phyloP scores from a whole-genome alignment of 64 coral and sea anemone genomes.

The Acropora yongei region DNA sequence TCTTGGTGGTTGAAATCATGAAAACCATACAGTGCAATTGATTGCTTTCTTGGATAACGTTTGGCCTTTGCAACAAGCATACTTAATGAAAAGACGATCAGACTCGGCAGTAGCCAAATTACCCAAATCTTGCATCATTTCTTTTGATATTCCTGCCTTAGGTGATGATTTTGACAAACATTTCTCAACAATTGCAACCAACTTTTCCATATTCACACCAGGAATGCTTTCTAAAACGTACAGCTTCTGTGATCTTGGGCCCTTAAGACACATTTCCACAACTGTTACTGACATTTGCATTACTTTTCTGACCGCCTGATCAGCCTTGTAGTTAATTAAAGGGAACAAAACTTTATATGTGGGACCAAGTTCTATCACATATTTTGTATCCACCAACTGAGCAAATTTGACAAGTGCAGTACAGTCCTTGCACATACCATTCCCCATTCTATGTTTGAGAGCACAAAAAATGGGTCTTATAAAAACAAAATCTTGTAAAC shows the following conservation, averaged over 20 bases:
- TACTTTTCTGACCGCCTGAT: conserved; percentile 30
- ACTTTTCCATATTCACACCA: conserved; percentile 24
- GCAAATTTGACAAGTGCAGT: conserved; percentile 38
- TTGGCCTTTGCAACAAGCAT: conserved; percentile 61
- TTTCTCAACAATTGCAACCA: conserved; percentile 36
- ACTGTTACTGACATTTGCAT: conserved; percentile 39
- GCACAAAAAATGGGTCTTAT: conserved; percentile 26
- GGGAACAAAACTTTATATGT: conserved; percentile 35
- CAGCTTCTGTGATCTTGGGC: conserved; percentile 31
- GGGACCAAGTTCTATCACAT: conserved; percentile 18
- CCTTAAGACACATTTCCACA: conserved; percentile 13
- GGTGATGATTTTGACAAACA: conserved; percentile 14
- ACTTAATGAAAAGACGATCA: conserved; percentile 65
- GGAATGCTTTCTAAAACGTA: conserved; percentile 31
- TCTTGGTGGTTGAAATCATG: conserved; percentile 43
- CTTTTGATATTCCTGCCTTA: conserved; percentile 54
- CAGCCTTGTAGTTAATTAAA: conserved; percentile 34
- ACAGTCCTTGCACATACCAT: conserved; percentile 43
- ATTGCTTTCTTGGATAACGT: conserved; percentile 50
- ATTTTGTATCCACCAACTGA: conserved; percentile 21
- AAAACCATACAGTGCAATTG: conserved; percentile 57
- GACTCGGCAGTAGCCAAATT: conserved; percentile 70
- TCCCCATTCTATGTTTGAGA: conserved; percentile 21
- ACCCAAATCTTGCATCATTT: conserved; percentile 45
- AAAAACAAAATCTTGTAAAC: conserved; percentile 34